A percentile compares a stretch with the other conserved stretches of the same genome.
phyloP scores from a whole-genome alignment of 2,888 invertebrate genomes.

The Myathropa florea region DNA sequence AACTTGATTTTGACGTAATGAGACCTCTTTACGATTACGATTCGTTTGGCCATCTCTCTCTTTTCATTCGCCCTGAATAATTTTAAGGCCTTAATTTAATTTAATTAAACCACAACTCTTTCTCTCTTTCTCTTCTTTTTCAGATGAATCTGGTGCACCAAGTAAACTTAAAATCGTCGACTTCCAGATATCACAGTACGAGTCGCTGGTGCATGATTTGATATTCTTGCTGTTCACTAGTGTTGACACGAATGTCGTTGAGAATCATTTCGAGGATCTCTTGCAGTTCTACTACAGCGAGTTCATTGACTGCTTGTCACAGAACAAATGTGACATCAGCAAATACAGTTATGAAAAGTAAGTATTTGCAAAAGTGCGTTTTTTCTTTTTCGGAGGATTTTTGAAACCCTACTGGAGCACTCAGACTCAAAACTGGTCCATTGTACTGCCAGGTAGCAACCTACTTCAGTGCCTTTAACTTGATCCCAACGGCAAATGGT shows the following conservation, averaged over 20 bases:
- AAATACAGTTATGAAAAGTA: constrained; percentile 80
- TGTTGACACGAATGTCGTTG: constrained; percentile 80
- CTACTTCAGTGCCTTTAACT: too few species aligned
- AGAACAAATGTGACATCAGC: constrained; percentile 79
- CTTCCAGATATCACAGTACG: constrained; percentile 83
- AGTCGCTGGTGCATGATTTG: constrained; percentile 82
- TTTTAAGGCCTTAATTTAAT: too few species aligned
- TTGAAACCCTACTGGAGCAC: too few species aligned
- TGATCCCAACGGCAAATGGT: too few species aligned
- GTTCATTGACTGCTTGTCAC: constrained; percentile 80
- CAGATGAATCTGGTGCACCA: constrained; percentile 78
- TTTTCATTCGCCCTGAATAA: too few species aligned
- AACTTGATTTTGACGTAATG: too few species aligned
- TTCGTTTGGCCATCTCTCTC: too few species aligned
- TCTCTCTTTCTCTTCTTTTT: constrained; percentile 36
- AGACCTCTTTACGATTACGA: too few species aligned
- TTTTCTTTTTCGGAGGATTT: not conserved
- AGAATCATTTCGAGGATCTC: constrained; percentile 81
- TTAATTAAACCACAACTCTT: not conserved
- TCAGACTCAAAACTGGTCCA: too few species aligned
- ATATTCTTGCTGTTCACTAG: constrained; percentile 83
- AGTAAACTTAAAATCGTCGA: constrained; percentile 83
- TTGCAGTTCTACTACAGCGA: constrained; percentile 82
- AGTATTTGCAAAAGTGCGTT: constrained; percentile 45
- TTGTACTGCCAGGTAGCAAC: too few species aligned